A percentile compares a stretch with the other conserved stretches of the same genome.
These are phyloP conservation scores for Heliconius aoede DNA, from an alignment of 2,888 invertebrate species.

Conservation along the genomic window DNA sequence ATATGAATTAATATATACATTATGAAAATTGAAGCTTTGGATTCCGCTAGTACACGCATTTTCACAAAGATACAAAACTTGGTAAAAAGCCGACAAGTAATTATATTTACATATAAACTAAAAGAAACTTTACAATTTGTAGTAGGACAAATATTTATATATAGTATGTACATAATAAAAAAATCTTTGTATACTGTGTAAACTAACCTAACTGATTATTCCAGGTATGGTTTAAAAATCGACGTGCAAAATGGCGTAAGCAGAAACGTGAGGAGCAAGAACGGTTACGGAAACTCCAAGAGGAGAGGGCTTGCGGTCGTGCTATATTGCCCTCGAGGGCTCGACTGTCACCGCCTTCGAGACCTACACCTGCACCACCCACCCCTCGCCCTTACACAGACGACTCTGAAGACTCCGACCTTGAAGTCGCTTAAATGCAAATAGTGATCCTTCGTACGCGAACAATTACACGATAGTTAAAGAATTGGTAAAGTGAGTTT, in stretches of 20 bases:
- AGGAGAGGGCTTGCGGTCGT: slow-evolving; percentile 86
- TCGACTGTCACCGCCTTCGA: slow-evolving; percentile 66
- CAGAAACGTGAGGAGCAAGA: slow-evolving; percentile 95
- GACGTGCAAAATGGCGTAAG: slow-evolving; percentile 97
- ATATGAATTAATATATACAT: too few species aligned
- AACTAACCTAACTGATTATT: slow-evolving; percentile 55
- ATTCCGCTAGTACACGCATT: too few species aligned
- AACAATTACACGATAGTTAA: slow-evolving; percentile 1
- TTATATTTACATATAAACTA: too few species aligned
- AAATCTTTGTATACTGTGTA: not conserved
- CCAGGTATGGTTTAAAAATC: slow-evolving; percentile 98
- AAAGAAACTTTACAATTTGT: not conserved
- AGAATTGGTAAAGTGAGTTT: slow-evolving; percentile 25
- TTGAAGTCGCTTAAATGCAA: slow-evolving; percentile 88
- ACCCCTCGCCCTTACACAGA: slow-evolving; percentile 82
- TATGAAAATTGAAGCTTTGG: too few species aligned
- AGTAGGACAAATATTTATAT: not conserved
- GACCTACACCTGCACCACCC: slow-evolving; percentile 57
- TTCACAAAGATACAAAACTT: too few species aligned
- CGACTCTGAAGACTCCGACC: slow-evolving; percentile 89
- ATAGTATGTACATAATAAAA: not conserved
- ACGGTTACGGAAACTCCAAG: slow-evolving; percentile 90
- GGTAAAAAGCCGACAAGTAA: too few species aligned
- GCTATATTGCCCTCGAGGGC: slow-evolving; percentile 64
- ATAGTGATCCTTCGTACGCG: slow-evolving; percentile 18